Percentiles rank a stretch among this genome's conserved stretches.
Evolutionary conservation across 2,113 vertebrate species (phyloP).

Genomic region (Xerus inauris): DNA sequence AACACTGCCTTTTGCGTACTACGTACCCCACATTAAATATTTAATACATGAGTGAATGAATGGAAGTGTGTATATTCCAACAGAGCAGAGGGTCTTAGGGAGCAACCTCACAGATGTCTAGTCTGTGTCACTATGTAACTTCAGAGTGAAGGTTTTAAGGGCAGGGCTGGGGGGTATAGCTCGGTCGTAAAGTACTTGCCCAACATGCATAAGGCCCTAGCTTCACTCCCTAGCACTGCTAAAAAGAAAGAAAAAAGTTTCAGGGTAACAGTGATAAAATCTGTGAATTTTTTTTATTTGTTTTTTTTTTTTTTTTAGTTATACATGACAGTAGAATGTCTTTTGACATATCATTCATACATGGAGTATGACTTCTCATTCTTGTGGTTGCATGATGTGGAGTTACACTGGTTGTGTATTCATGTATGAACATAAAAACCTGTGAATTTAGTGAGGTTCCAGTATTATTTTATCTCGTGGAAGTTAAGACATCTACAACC

Average conservation of each 20-base stretch:
- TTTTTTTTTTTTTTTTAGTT: too few species aligned
- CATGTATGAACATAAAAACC: not conserved
- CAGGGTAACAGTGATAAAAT: not conserved
- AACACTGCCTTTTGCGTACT: not conserved
- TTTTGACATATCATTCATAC: too few species aligned
- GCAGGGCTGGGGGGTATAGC: not conserved
- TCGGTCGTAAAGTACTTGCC: not conserved
- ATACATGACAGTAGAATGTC: too few species aligned
- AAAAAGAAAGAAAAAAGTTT: not conserved
- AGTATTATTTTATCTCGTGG: not conserved
- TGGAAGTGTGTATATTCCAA: not conserved
- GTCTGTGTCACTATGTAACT: not conserved
- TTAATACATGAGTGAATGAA: not conserved
- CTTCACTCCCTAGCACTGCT: not conserved
- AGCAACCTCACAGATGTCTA: not conserved
- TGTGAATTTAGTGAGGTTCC: not conserved
- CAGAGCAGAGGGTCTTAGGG: not conserved
- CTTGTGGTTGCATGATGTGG: too few species aligned
- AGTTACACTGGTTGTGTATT: too few species aligned
- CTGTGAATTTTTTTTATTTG: not conserved
- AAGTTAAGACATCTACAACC: not conserved
- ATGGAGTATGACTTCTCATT: too few species aligned
- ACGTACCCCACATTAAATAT: not conserved
- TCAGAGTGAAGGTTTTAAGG: not conserved
- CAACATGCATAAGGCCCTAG: not conserved